Evolutionary conservation across 2,888 invertebrate species (phyloP), one percentile per base, ranked within the genome.

Genomic region (Drosophila cracens): DNA sequence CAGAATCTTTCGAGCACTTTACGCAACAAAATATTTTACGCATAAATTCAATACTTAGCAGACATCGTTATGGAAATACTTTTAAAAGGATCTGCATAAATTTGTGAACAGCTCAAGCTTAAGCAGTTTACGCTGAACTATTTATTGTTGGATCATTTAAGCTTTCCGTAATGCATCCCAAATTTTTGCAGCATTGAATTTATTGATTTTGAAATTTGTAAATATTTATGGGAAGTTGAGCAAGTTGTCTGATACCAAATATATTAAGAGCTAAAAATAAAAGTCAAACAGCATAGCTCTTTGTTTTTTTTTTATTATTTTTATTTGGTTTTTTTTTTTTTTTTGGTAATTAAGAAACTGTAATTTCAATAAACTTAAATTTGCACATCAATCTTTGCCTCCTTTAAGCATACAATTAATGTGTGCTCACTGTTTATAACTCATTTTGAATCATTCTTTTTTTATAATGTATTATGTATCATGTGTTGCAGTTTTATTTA

Each of bases 321-420:
- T 43, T 61, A 48, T 43, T 59, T 66, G 6, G 13, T 74, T 76
- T 79, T 79, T 66, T 76, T 79, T 73, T 86, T 90, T 92, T 91
- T 91, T 91, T 90, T 90, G 91, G 90, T 93, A 92, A 93, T 93
- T 93, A 93, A 93, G 93, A 93, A 93, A 93, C 93, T 93, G 93
- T 93, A 93, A 93, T 93, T 93, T 93, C 93, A 92, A 93, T 93
- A 92, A 93, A 93, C 93, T 93, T 93, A 93, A 93, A 92, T 92
- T 85, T 85, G 87, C 86, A 91, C 87, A 88, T 91, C 90, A 90
- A 90, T 91, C 91, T 91, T 91, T 87, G 83, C 90, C 90, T 90
- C 89, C 87, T 81, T 88, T 71, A 79, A 78, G 70, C 82, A 82
- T 81, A 84, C 79, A 89, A 78, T 85, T 78, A 79, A 84, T 82